These are phyloP conservation scores for Hucho hucho DNA, from an alignment of 2,113 vertebrate genomes.

Conservation along the genomic window DNA sequence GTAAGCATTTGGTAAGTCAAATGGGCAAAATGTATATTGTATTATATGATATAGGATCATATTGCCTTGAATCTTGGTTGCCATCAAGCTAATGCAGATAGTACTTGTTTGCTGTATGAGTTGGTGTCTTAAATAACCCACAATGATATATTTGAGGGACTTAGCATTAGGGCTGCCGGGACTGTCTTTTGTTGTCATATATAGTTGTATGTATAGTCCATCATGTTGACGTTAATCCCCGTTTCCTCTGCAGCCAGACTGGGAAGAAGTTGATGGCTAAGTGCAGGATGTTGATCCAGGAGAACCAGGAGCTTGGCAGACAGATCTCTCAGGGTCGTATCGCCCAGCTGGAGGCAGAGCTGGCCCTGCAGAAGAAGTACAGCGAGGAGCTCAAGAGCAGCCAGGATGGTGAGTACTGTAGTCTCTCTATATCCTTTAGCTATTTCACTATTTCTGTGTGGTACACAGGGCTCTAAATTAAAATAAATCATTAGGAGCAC, in stretches of 20 bases:
- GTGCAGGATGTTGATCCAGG: constrained; percentile 99
- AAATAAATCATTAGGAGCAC: too few species aligned
- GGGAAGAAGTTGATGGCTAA: constrained; percentile 99
- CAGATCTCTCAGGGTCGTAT: constrained; percentile 99
- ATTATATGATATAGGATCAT: too few species aligned
- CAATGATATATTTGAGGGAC: neutral
- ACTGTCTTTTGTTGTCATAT: neutral
- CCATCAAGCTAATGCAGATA: neutral
- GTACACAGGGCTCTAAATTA: too few species aligned
- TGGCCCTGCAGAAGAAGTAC: constrained; percentile 99
- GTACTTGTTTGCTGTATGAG: too few species aligned
- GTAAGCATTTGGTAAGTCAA: too few species aligned
- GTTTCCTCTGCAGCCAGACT: constrained; percentile 99
- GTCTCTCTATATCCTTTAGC: constrained; percentile 1
- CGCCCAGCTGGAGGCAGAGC: constrained; percentile 97
- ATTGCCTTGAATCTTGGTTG: neutral
- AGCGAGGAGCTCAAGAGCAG: constrained; percentile 99
- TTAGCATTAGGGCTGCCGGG: neutral
- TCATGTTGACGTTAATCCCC: constrained; percentile 89
- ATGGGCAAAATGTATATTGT: too few species aligned
- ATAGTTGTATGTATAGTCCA: neutral
- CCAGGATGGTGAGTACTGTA: constrained; percentile 89
- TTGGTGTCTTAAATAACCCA: neutral
- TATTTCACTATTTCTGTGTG: neutral
- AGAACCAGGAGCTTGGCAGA: constrained; percentile 98